A percentile compares a stretch with the other conserved stretches of the same genome.
These are phyloP conservation scores for Sardinella longiceps DNA, from an alignment of 2,797 vertebrate genomes.

Conservation along the genomic window DNA sequence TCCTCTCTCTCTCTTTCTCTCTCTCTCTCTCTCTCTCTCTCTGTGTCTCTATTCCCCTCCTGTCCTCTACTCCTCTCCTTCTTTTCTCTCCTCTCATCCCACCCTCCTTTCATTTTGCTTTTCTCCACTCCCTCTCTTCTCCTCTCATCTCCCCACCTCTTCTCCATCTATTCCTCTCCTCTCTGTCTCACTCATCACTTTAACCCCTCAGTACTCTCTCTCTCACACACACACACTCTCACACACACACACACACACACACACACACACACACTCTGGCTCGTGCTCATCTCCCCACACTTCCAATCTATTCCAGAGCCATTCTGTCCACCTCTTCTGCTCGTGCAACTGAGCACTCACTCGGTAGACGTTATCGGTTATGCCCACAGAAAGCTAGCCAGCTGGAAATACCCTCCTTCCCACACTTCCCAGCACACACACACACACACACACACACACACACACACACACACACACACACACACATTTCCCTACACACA, in stretches of 20 bases:
- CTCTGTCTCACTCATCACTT: neutral
- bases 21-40: constrained; percentile 35
- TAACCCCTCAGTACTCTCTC: neutral
- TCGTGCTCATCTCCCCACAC: neutral
- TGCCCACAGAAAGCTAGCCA: constrained; percentile 51
- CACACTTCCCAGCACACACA: too few relatives aligned
- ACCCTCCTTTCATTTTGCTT: neutral
- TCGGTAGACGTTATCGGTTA: constrained; percentile 37
- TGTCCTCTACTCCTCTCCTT: neutral
- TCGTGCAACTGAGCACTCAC: neutral
- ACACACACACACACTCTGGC: neutral
- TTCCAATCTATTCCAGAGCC: neutral
- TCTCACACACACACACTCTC: neutral
- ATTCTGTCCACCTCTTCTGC: neutral
- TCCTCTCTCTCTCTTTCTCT: neutral
- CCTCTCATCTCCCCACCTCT: neutral
- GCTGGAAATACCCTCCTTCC: constrained; percentile 47
- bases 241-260: neutral
- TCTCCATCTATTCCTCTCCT: neutral
- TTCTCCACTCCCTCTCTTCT: neutral
- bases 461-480: too few relatives aligned
- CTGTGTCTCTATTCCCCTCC: constrained; percentile 38
- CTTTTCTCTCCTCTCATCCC: neutral
- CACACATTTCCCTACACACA: too few relatives aligned
- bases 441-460: too few relatives aligned